A percentile compares a stretch with the other conserved stretches of the same genome.
phyloP scores from a whole-genome alignment of 2,888 invertebrate species.

The Piscicola geometra region DNA sequence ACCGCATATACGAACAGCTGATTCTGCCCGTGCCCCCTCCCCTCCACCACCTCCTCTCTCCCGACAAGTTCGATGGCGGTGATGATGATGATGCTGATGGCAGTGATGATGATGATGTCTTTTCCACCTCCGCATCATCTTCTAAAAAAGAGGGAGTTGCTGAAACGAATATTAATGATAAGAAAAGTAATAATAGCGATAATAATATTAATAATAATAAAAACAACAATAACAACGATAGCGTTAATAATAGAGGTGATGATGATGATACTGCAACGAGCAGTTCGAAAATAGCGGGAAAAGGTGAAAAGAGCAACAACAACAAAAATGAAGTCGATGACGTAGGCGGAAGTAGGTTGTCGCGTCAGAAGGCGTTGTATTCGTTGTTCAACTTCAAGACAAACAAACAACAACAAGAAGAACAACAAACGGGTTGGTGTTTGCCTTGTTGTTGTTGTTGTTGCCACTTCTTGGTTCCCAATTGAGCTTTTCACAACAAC shows the following conservation, averaged over 20 bases:
- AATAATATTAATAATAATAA: too few species aligned
- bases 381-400: conserved; percentile 8
- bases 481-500: too few species aligned
- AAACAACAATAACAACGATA: too few species aligned
- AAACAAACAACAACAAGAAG: neutral
- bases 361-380: neutral
- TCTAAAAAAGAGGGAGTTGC: neutral
- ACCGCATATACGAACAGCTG: conserved; percentile 23
- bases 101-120: neutral
- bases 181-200: neutral
- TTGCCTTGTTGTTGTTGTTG: too few species aligned
- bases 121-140: neutral
- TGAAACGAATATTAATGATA: neutral
- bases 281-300: neutral
- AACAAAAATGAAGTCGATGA: neutral
- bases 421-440: too few species aligned
- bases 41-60: conserved; percentile 27
- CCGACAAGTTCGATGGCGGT: conserved; percentile 26
- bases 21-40: conserved; percentile 21
- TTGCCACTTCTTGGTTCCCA: too few species aligned
- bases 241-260: too few species aligned
- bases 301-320: too few species aligned
- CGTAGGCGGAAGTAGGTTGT: neutral
- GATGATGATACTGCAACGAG: neutral
- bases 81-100: neutral